Evolutionary conservation across 2,888 invertebrate genomes (phyloP).

Genomic region (Epicampocera succincta): DNA sequence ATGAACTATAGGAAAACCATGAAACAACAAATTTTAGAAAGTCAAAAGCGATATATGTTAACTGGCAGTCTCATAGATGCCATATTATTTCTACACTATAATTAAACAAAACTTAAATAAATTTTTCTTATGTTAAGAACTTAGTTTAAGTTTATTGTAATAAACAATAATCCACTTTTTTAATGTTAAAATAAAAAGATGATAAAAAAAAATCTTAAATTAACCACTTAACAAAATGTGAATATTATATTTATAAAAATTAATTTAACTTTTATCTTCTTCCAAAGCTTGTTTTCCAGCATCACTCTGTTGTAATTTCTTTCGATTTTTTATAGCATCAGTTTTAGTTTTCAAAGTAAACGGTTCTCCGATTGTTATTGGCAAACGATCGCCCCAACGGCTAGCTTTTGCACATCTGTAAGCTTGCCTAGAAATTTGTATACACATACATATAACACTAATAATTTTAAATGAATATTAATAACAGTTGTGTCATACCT

Average conservation of each 20-base stretch:
- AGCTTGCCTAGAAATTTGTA: constrained; percentile 82
- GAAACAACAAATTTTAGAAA: constrained; percentile 77
- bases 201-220: background rate
- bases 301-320: constrained; percentile 1
- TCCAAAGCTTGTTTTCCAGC: background rate
- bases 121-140: constrained; percentile 38
- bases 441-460: constrained; percentile 32
- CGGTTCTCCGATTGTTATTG: constrained; percentile 83
- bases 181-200: background rate
- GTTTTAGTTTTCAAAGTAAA: constrained; percentile 61
- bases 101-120: constrained; percentile 36
- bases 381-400: constrained; percentile 91
- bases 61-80: constrained; percentile 78
- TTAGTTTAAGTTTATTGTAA: constrained; percentile 23
- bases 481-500: constrained; percentile 82
- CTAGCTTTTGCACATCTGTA: constrained; percentile 88
- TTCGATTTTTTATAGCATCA: background rate
- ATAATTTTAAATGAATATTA: background rate
- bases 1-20: constrained; percentile 77
- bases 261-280: constrained; percentile 12
- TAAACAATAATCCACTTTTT: constrained; percentile 10
- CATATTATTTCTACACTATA: constrained; percentile 77
- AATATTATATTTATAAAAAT: constrained; percentile 9
- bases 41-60: constrained; percentile 77
- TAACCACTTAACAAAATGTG: background rate